phyloP scores from a whole-genome alignment of 2,797 vertebrate genomes.

The Pseudochirops cupreus region DNA sequence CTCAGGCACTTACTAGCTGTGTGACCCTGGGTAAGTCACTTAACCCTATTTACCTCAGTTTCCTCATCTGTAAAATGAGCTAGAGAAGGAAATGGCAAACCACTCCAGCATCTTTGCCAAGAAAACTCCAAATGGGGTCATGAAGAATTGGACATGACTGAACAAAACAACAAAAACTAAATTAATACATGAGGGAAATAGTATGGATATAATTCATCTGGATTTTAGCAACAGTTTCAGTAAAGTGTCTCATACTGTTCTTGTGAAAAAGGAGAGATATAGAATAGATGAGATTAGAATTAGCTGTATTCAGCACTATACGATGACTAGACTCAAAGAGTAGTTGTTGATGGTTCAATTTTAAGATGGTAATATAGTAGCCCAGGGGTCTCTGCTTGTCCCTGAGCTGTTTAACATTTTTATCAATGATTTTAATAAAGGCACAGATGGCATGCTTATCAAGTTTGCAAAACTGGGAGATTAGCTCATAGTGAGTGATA shows the following conservation, averaged over 20 bases:
- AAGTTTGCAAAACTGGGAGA: background rate
- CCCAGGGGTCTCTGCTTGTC: background rate
- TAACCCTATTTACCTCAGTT: background rate
- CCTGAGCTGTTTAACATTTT: background rate
- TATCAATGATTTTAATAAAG: background rate
- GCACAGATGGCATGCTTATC: background rate
- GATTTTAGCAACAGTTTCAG: background rate
- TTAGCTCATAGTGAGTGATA: background rate
- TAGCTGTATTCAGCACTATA: background rate
- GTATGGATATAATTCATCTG: background rate
- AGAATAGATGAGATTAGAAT: background rate
- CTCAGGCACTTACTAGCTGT: background rate
- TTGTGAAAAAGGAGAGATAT: background rate
- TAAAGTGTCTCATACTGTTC: background rate
- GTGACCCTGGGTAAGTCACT: background rate
- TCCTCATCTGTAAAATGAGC: background rate
- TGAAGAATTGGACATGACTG: background rate
- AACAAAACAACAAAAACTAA: background rate
- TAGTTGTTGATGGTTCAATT: background rate
- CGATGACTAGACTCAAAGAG: background rate
- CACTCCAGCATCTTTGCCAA: background rate
- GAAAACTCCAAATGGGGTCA: background rate
- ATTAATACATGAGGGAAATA: background rate
- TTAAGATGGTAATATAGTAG: background rate
- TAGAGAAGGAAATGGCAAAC: background rate